Base-by-base conservation (phyloP, 2,797 vertebrate genomes). In the Lepus oiostolus region DNA sequence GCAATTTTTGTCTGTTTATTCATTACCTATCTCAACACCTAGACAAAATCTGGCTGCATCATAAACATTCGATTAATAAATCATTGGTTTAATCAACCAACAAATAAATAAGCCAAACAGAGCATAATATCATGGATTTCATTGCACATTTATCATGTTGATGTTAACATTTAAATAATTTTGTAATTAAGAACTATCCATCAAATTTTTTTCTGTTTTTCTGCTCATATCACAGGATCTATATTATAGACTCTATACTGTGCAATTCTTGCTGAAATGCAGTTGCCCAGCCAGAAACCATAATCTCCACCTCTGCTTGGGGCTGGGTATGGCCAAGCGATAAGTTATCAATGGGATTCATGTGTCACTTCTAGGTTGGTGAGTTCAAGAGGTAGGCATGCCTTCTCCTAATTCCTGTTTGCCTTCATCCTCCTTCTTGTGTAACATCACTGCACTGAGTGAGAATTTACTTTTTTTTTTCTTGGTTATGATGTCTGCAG, bases 201-300 rank as follows among this genome's bases (percentile, higher is more conserved):
- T 17, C 71, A 68, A 13, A 88, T 83, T 47, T 79, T 76, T 50
- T 72, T 93, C n/a, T 47, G 32, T 65, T 95, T 93, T 70, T 28
- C 60, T 86, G 2, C 67, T 71, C 6, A 50, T 52, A 7, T 4
- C 54, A 30, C 28, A 85, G 68, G 67, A 32, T 88, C 35, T 52
- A 8, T 50, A 52, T 58, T 58, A 62, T 26, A 75, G 22, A 91
- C 5, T n/a, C 5, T 35, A 3, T 22, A 5, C 8, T 62, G 0
- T 24, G 30, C 9, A 58, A 12, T 80, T 67, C 19, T 75, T 85
- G 60, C 8, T 85, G 26, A 52, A 75, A 72, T 63, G n/a, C 5
- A 52, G 7, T 50, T 77, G 4, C 13, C n/a, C 17, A 21, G 26
- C 21, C 9, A 35, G 63, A 2, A 22, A 62, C 35, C 68, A n/a